Base-by-base conservation (phyloP, 2,113 vertebrate species). In the Anser brachyrhynchus region DNA sequence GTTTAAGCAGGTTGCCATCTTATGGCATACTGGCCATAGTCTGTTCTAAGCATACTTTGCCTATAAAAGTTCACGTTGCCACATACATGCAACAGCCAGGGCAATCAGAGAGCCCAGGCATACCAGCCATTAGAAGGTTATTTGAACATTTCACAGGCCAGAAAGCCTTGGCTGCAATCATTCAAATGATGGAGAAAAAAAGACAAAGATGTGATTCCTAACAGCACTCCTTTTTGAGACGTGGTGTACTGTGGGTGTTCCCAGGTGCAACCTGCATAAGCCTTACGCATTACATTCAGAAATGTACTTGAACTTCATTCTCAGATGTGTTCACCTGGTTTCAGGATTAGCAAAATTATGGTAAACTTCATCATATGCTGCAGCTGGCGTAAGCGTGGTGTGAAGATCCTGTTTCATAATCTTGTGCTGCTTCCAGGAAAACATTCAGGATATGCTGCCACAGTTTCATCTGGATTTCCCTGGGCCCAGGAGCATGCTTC, bases 371-470 rank as follows among this genome's bases (percentile, higher is more conserved):
- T 55, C 33, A 66, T 13, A 35, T 61, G 5, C 21, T 78, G 61
- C 22, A 44, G 23, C 14, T 77, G 37, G 16, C 6, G 0, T 41
- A 74, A 84, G 4, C 0, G 0, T 5, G 35, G 15, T 15, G 7
- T 72, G 54, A 69, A 87, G 69, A 76, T 61, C 20, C 33, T 43
- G 11, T 31, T 65, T 70, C 21, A 8, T n/a, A n/a, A 19, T 66
- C 65, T 9, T 41, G 6, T 70, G 70, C 8, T 21, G 73, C 35
- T 73, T 77, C 16, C 55, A 76, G 54, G 13, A 55, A 64, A 65
- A 69, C 0, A 1, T n/a, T 17, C 91, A 59, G 5, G 33, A 20
- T 54, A 52, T 2, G 35, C 62, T 67, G 87, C 22, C 13, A 28
- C 1, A 58, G 22, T 13, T 67, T 83, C 62, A 52, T 19, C 66